A percentile compares a stretch with the other conserved stretches of the same genome.
Conservation (phyloP, 2,888 invertebrate genomes). For the Chrysopilus asiliformis region DNA sequence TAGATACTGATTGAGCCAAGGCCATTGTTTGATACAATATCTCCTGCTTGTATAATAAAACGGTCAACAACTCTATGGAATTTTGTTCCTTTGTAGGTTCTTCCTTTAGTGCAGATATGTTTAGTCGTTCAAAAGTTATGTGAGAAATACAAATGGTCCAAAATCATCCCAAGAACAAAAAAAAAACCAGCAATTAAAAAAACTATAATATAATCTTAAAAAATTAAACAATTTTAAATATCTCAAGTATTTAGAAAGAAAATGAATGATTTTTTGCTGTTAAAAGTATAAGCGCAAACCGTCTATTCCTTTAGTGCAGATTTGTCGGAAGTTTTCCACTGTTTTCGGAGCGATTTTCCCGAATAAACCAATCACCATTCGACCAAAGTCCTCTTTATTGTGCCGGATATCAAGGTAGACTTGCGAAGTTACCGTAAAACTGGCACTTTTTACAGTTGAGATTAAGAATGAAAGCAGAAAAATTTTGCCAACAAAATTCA, state of each 20-base stretch:
- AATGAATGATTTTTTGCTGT: no score
- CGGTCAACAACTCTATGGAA: slow-evolving; percentile 79
- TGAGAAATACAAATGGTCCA: no score
- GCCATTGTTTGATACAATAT: slow-evolving; percentile 65
- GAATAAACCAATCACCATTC: slow-evolving; percentile 77
- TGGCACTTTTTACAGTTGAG: slow-evolving; percentile 38
- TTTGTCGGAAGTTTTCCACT: slow-evolving; percentile 71
- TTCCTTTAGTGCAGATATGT: no score
- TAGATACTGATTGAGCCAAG: slow-evolving; percentile 75
- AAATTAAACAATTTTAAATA: no score
- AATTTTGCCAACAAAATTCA: no score
- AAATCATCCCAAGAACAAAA: no score
- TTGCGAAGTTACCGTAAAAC: slow-evolving; percentile 61
- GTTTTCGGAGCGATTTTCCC: slow-evolving; percentile 77
- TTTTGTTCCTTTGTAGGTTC: slow-evolving; percentile 60
- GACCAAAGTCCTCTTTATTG: slow-evolving; percentile 56
- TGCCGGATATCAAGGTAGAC: slow-evolving; percentile 70
- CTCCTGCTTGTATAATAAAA: slow-evolving; percentile 90
- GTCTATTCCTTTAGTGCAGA: slow-evolving; percentile 61
- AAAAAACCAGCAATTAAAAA: no score
- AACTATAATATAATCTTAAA: no score
- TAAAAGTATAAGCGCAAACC: no score
- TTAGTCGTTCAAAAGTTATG: no score
- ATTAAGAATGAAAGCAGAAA: no score
- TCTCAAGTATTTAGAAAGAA: no score